These are phyloP conservation scores for Plusia festucae DNA, from an alignment of 2,888 invertebrate species.

Conservation along the genomic window DNA sequence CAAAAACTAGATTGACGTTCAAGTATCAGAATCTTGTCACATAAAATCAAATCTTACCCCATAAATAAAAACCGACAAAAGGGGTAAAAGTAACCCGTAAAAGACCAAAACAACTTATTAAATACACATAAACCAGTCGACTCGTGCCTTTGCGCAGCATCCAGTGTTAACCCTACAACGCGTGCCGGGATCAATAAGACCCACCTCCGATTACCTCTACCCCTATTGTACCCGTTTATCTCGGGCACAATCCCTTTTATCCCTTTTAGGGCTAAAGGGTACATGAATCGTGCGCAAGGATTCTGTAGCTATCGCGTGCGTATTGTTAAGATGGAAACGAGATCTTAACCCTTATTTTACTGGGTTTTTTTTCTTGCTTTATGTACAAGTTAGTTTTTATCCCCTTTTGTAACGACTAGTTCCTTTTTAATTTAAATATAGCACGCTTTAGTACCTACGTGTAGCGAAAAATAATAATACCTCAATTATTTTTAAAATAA, in stretches of 20 bases:
- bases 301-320: constrained; percentile 85
- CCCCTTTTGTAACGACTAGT: constrained; percentile 31
- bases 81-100: constrained; percentile 27
- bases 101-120: constrained; percentile 56
- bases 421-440: background rate
- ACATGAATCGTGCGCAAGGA: constrained; percentile 85
- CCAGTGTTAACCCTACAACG: constrained; percentile 80
- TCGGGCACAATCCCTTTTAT: constrained; percentile 79
- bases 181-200: constrained; percentile 84
- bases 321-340: constrained; percentile 79
- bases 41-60: background rate
- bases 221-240: constrained; percentile 78
- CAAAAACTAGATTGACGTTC: background rate
- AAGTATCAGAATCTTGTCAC: background rate
- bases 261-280: constrained; percentile 82
- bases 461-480: background rate
- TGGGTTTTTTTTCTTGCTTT: constrained; percentile 55
- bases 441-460: background rate
- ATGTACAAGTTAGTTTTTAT: constrained; percentile 60
- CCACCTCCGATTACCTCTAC: constrained; percentile 74
- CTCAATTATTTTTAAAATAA: background rate
- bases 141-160: constrained; percentile 82
- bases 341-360: constrained; percentile 74
- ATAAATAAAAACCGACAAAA: constrained; percentile 28
- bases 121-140: constrained; percentile 59